phyloP scores from a whole-genome alignment of 2,888 invertebrate genomes.

The Lamellibrachia columna region DNA sequence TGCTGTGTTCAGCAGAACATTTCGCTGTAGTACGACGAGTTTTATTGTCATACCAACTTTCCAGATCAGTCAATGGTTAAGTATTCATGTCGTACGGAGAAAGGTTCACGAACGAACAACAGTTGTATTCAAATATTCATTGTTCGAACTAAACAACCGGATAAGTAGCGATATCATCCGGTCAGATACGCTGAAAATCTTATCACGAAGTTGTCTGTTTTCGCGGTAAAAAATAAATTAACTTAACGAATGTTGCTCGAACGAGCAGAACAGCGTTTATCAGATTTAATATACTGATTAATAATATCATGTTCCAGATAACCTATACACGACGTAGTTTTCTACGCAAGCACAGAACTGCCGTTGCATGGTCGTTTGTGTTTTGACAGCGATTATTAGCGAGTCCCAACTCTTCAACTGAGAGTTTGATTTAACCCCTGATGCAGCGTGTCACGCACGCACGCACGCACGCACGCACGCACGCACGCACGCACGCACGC shows the following conservation, averaged over 20 bases:
- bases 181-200: not conserved
- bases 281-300: not conserved
- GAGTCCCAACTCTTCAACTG: not conserved
- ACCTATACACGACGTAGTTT: not conserved
- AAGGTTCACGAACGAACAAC: no score
- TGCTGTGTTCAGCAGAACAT: no score
- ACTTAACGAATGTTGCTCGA: not conserved
- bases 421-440: not conserved
- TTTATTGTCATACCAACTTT: not conserved
- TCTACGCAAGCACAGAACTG: not conserved
- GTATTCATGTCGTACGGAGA: not conserved
- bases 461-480: not conserved
- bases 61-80: not conserved
- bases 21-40: not conserved
- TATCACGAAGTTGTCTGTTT: not conserved
- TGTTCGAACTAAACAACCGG: not conserved
- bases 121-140: no score
- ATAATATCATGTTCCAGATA: not conserved
- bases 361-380: not conserved
- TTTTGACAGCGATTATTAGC: not conserved
- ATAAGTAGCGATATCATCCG: not conserved
- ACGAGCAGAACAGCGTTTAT: not conserved
- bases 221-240: not conserved
- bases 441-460: not conserved
- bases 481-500: not conserved